phyloP scores from a whole-genome alignment of 2,888 invertebrate genomes.

The Dusona sp. region DNA sequence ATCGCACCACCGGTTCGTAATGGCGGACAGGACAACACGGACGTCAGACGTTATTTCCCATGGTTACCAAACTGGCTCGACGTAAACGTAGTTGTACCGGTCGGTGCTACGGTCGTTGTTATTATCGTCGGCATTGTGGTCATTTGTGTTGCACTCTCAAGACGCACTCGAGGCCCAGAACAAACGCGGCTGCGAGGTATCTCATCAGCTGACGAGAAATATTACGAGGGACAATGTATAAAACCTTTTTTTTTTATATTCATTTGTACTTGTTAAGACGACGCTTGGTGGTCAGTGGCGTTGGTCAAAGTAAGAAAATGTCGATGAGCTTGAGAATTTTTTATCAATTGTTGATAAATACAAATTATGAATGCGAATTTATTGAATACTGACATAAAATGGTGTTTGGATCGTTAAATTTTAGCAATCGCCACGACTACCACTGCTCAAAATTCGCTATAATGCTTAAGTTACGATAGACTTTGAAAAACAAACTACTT shows the following conservation, averaged over 20 bases:
- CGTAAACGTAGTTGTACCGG: conserved; percentile 95
- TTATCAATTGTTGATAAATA: neutral
- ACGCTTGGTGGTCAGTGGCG: conserved; percentile 15
- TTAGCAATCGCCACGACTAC: conserved; percentile 29
- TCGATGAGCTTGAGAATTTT: neutral
- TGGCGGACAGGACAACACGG: conserved; percentile 84
- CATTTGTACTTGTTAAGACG: conserved; percentile 19
- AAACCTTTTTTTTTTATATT: conserved; percentile 73
- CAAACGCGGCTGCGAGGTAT: conserved; percentile 92
- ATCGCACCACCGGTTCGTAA: conserved; percentile 91
- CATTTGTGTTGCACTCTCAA: conserved; percentile 94
- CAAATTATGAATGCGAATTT: neutral
- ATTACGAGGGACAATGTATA: conserved; percentile 85
- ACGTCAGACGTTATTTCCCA: conserved; percentile 87
- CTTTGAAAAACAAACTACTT: neutral
- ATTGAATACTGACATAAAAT: too few relatives aligned
- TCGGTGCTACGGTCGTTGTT: conserved; percentile 95
- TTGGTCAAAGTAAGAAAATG: too few relatives aligned
- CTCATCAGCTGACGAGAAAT: conserved; percentile 84
- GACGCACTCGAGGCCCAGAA: conserved; percentile 89
- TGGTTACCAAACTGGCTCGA: conserved; percentile 96
- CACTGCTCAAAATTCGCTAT: conserved; percentile 14
- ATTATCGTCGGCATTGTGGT: conserved; percentile 96
- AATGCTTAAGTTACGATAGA: neutral
- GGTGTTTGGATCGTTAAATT: neutral